phyloP scores from a whole-genome alignment of 2,888 invertebrate species.

The Trisateles emortualis region DNA sequence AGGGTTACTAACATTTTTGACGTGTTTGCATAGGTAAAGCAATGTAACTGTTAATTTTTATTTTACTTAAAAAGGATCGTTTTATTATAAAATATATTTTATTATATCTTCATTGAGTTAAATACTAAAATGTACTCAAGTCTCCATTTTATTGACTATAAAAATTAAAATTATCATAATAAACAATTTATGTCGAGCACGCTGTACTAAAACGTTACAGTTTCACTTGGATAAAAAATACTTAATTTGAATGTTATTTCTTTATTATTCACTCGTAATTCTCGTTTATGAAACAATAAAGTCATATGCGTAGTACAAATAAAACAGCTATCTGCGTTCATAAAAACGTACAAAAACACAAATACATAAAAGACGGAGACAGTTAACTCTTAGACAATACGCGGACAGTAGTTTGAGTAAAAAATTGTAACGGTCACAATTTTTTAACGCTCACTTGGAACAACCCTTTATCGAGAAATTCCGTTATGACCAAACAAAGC shows the following conservation, averaged over 20 bases:
- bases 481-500: constrained; percentile 78
- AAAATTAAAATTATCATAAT: constrained; percentile 40
- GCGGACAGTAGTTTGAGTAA: constrained; percentile 70
- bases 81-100: constrained; percentile 30
- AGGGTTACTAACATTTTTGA: constrained; percentile 53
- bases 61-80: constrained; percentile 15
- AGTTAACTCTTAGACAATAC: constrained; percentile 52
- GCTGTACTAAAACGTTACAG: constrained; percentile 27
- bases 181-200: constrained; percentile 36
- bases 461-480: constrained; percentile 74
- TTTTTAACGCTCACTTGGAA: constrained; percentile 75
- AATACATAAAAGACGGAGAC: constrained; percentile 38
- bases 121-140: constrained; percentile 22
- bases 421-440: constrained; percentile 76
- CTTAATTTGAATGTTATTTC: constrained; percentile 43
- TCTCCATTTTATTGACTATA: constrained; percentile 31
- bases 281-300: constrained; percentile 51
- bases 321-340: constrained; percentile 59
- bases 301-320: constrained; percentile 53
- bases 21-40: constrained; percentile 57
- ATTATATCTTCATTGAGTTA: constrained; percentile 16
- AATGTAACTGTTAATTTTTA: constrained; percentile 38
- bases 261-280: constrained; percentile 48
- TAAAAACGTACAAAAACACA: constrained; percentile 36
- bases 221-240: constrained; percentile 30